Evolutionary conservation across 2,113 vertebrate species (phyloP), one percentile per base, ranked within the genome.

Genomic region (Mirza zaza): DNA sequence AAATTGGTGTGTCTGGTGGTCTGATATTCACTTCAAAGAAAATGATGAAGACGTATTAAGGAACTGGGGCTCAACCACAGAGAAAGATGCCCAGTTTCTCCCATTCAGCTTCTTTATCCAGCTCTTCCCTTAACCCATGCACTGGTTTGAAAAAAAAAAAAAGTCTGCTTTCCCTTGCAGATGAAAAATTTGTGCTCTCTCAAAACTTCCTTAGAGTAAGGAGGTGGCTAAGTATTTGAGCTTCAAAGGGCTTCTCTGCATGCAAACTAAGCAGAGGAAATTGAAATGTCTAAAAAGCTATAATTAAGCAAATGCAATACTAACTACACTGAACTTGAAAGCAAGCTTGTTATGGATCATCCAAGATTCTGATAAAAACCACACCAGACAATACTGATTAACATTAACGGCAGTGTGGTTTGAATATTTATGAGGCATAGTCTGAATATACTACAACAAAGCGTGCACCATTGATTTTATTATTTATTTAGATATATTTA

Each of bases 251-350:
- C 14, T 92, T 87, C 48, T 85, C 68, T 90, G 89, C 73, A 79
- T 71, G 88, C 45, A 84, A 70, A 95, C 34, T 92, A 76, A 87
- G 63, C 70, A 70, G 85, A 92, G 92, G 93, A 90, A 94, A 96
- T 81, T 48, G 87, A 95, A 92, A 96, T 92, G 75, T 87, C 63
- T 92, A 59, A 91, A 91, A 88, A 84, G 75, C 87, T 75, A 27
- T 94, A 96, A 92, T 87, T 93, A 87, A 87, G 23, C 83, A 95
- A 61, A 90, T 76, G 32, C 57, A 68, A 80, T 39, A 63, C 21
- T 82, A 91, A 91, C 36, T 68, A 75, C 87, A 55, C 20, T 89
- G 92, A 90, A 96, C 80, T 91, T 96, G 59, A 96, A 91, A 94
- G 83, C 48, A 70, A 82, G 42, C 23, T 90, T 92, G 29, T 85